A percentile compares a stretch with the other conserved stretches of the same genome.
These are phyloP conservation scores for Talpa occidentalis DNA, from an alignment of 2,113 vertebrate genomes.

Conservation along the genomic window DNA sequence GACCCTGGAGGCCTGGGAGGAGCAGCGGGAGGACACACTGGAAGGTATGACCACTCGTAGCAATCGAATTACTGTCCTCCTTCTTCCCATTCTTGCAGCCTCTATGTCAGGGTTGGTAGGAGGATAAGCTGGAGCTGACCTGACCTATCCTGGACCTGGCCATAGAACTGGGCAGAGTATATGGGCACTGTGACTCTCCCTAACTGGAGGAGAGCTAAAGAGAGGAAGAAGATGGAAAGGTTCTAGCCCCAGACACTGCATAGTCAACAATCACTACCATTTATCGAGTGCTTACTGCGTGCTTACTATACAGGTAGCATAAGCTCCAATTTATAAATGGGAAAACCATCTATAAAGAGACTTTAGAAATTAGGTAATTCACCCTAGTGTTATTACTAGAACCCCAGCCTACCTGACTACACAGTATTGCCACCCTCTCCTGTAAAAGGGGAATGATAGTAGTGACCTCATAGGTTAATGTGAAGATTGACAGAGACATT, in stretches of 20 bases:
- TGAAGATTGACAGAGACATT: background rate
- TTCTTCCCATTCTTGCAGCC: background rate
- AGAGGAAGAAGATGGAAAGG: background rate
- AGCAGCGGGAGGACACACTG: background rate
- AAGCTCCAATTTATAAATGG: background rate
- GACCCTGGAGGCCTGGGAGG: background rate
- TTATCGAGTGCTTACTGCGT: background rate
- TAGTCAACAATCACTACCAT: background rate
- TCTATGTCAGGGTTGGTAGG: background rate
- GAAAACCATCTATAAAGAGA: conserved; percentile 10
- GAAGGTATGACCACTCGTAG: background rate
- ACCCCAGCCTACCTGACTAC: background rate
- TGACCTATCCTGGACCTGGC: background rate
- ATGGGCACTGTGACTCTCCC: background rate
- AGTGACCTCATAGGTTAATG: background rate
- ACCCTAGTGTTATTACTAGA: background rate
- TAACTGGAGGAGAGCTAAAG: background rate
- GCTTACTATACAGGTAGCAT: background rate
- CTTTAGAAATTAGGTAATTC: background rate
- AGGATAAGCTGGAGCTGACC: background rate
- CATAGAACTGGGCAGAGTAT: background rate
- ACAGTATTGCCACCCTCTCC: background rate
- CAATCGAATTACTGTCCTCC: background rate
- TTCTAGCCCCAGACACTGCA: background rate
- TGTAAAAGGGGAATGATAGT: background rate